phyloP scores from a whole-genome alignment of 2,888 invertebrate genomes.

The Torymus texanus region DNA sequence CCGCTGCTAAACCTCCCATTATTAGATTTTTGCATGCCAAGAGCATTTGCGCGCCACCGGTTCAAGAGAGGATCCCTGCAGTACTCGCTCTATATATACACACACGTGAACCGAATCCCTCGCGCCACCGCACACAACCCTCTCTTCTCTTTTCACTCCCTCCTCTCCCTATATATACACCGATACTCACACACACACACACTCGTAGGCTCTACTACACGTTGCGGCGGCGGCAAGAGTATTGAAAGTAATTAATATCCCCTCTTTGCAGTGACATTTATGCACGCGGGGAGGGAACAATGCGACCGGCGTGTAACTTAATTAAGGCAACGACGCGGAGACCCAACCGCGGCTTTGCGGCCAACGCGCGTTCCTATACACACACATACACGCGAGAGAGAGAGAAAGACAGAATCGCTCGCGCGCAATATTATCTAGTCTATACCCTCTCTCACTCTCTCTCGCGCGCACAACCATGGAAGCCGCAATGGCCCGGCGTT shows the following conservation, averaged over 20 bases:
- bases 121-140: not conserved
- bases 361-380: constrained; percentile 67
- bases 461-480: constrained; percentile 61
- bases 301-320: constrained; percentile 73
- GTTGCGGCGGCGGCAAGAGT: constrained; percentile 48
- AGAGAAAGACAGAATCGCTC: no score
- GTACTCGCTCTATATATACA: not conserved
- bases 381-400: constrained; percentile 34
- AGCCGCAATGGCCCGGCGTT: constrained; percentile 39
- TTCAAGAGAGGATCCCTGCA: not conserved
- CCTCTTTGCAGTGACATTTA: constrained; percentile 71
- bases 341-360: constrained; percentile 73
- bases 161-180: not conserved
- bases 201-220: not conserved
- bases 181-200: not conserved
- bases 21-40: no score
- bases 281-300: constrained; percentile 66
- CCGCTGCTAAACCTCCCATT: no score
- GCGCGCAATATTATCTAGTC: constrained; percentile 72
- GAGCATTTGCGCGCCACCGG: no score
- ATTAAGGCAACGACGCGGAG: constrained; percentile 74
- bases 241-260: constrained; percentile 73
- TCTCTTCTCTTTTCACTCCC: not conserved
- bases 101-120: constrained; percentile 1
- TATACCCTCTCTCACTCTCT: constrained; percentile 62